Base-by-base conservation (phyloP, 2,888 invertebrate species). In the Euphydryas editha region DNA sequence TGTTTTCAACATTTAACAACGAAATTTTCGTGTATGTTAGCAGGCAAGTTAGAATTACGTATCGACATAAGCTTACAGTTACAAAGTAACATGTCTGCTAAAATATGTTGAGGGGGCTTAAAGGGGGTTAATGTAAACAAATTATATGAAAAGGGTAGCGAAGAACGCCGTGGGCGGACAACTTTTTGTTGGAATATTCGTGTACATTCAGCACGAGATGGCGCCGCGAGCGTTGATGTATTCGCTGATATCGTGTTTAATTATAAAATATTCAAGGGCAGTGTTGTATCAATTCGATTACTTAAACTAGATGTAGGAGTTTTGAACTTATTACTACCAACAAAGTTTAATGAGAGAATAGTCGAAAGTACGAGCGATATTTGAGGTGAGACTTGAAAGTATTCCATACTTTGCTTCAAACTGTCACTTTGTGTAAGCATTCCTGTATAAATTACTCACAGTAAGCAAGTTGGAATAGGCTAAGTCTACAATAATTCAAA, bases 71-170 rank as follows among this genome's bases (percentile, higher is more conserved):
- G 24, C 21, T 21, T 24, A 24, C 51, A 7, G 51, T 51, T 49
- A 30, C 51, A 24, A 2, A 51, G n/a, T 21, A 51, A n/a, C 51
- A 30, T 24, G 51, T 24, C 51, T 24, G 51, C 51, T 30, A 24
- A 51, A 51, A 51, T 24, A 51, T 51, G 24, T 51, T 1, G 49
- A 17, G 36, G 54, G 51, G 36, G 47, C 4, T 20, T 8, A 10
- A 36, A 10, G 36, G 17, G 17, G 17, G 17, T 30, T 8, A 36
- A 11, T 7, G 63, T 63, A 60, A 55, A 67, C 59, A 57, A 65
- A 65, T 68, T 61, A 64, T 58, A 61, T 58, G 65, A 59, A 65
- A 65, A 68, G 58, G 56, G 54, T 58, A 68, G 63, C 57, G 59
- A 39, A 2, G 54, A 55, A 11, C 62, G 60, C 67, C 60, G 57